Conservation (phyloP, 53 echinoderm and acorn worm genomes). For the Patiria pectinifera region DNA sequence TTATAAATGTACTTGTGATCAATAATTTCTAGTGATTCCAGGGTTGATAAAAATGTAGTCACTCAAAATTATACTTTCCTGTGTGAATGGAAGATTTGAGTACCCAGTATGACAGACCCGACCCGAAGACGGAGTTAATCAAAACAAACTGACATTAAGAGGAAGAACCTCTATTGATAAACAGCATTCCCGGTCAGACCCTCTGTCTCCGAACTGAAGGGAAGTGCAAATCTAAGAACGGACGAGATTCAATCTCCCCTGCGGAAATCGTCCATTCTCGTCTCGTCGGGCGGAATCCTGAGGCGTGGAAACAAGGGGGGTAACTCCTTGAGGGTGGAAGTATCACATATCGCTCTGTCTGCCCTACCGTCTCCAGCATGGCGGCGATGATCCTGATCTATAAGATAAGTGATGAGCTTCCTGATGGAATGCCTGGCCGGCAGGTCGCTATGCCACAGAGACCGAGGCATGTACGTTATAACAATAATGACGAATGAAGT, state of each 20-base stretch:
- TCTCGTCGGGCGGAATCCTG: background rate
- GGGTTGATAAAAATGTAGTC: background rate
- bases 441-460: background rate
- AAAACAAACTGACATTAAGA: background rate
- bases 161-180: background rate
- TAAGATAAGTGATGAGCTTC: conserved; percentile 21
- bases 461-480: background rate
- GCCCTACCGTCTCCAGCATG: conserved; percentile 32
- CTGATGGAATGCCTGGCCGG: background rate
- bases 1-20: too few species aligned
- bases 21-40: background rate
- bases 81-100: background rate
- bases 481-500: too few species aligned
- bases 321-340: conserved; percentile 27
- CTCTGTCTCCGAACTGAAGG: background rate
- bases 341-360: conserved; percentile 29
- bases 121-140: background rate
- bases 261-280: conserved; percentile 17
- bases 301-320: background rate
- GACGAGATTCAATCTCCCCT: conserved; percentile 18
- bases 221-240: conserved; percentile 55
- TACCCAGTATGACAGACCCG: too few species aligned
- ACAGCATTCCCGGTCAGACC: conserved; percentile 9
- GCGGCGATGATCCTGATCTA: conserved; percentile 23
- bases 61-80: background rate